phyloP scores from a whole-genome alignment of 23 tunicate genomes.

The Botrylloides violaceus region DNA sequence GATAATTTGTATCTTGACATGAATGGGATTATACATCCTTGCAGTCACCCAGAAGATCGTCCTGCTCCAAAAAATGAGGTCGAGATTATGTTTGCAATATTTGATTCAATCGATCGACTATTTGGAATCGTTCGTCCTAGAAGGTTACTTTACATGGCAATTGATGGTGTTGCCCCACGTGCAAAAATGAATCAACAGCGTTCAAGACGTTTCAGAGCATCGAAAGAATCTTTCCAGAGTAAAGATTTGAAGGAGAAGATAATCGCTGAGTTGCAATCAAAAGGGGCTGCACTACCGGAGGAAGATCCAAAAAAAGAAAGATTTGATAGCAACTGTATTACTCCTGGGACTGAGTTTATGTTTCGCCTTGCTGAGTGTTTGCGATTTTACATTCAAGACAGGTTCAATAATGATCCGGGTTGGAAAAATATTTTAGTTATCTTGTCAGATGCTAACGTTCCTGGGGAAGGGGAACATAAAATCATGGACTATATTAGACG shows the following conservation, averaged over 20 bases:
- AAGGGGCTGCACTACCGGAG: slow-evolving; percentile 46
- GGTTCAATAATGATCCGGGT: slow-evolving; percentile 86
- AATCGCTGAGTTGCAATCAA: slow-evolving; percentile 41
- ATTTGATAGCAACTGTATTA: slow-evolving; percentile 96
- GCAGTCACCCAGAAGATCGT: slow-evolving; percentile 98
- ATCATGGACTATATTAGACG: slow-evolving; percentile 91
- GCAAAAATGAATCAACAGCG: slow-evolving; percentile 99
- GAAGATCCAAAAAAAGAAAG: slow-evolving; percentile 84
- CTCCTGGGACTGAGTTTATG: slow-evolving; percentile 98
- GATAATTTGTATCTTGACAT: slow-evolving; percentile 95
- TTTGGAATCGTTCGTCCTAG: slow-evolving; percentile 88
- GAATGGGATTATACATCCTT: slow-evolving; percentile 99
- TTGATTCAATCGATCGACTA: slow-evolving; percentile 88
- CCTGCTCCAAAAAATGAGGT: slow-evolving; percentile 99
- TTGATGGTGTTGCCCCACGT: slow-evolving; percentile 99
- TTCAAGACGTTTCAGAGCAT: slow-evolving; percentile 93
- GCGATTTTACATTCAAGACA: slow-evolving; percentile 71
- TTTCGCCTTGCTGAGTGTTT: slow-evolving; percentile 76
- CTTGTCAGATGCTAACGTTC: slow-evolving; percentile 95
- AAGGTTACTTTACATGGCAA: slow-evolving; percentile 89
- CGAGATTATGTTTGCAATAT: slow-evolving; percentile 90
- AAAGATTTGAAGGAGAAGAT: slow-evolving; percentile 55
- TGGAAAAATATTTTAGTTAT: slow-evolving; percentile 88
- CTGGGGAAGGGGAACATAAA: slow-evolving; percentile 99
- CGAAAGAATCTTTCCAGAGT: slow-evolving; percentile 78